Base-by-base conservation (phyloP, 2,797 vertebrate species). In the Phrynocephalus guinanensis region DNA sequence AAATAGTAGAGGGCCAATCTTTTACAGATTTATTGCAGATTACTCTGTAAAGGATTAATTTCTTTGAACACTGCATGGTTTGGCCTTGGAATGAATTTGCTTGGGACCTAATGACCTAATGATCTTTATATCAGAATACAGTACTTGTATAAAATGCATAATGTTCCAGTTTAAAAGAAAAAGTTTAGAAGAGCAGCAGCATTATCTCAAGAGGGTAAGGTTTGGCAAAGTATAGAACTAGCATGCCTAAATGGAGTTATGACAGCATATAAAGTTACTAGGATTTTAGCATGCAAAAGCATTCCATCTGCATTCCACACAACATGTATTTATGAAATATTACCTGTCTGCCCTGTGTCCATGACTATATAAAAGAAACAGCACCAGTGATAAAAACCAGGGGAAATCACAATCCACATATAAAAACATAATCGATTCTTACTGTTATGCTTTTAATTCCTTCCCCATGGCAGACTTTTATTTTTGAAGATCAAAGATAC, bases 301-400 rank as follows among this genome's bases (percentile, higher is more conserved):
- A 88, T 71, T 84, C 88, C 67, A 91, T 79, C 30, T 83, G 87
- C 87, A 92, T 80, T 93, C 87, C 92, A 33, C 83, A 90, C 85
- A 92, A 87, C 1, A 76, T 6, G 0, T 76, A 76, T 1, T 70
- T 8, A 1, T 82, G 84, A 13, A 70, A 26, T 82, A 0, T 97
- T 99, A 99, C 98, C 99, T 99, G 98, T 99, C 99, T 91, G 98
- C 96, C 96, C 98, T 98, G 98, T 99, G 99, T 94, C 98, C 98
- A 85, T 99, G 98, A 97, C 99, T 99, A 98, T 95, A 96, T 95
- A 95, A 94, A 95, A 97, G 96, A 98, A 95, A 98, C 94, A 85
- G 96, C 83, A 97, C 18, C 85, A 97, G 73, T 22, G 88, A 91
- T 91, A 95, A 86, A 96, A 90, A 90, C 81, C 24, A 81, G 83